These are phyloP conservation scores for Orthosia gothica DNA, from an alignment of 2,888 invertebrate genomes.

Conservation along the genomic window DNA sequence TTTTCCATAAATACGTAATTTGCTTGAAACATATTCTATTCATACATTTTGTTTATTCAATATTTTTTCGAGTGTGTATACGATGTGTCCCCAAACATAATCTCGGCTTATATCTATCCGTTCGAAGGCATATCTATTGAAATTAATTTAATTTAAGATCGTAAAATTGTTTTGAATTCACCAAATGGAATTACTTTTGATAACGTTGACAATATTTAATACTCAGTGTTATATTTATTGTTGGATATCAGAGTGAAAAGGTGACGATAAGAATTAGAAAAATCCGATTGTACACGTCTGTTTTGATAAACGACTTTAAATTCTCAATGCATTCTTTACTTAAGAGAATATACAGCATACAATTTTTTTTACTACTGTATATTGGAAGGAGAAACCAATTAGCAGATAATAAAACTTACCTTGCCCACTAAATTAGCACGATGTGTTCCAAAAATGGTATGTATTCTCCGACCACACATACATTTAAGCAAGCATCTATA, in stretches of 20 bases:
- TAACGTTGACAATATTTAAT: constrained; percentile 63
- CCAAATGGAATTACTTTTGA: constrained; percentile 66
- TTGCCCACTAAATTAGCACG: constrained; percentile 31
- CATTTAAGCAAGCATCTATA: constrained; percentile 14
- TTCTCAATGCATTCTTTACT: not conserved
- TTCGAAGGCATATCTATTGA: constrained; percentile 67
- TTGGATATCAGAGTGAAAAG: constrained; percentile 46
- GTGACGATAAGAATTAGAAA: constrained; percentile 42
- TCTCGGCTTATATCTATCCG: constrained; percentile 72
- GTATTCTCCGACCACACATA: not conserved
- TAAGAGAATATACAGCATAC: not conserved
- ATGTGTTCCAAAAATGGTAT: constrained; percentile 10
- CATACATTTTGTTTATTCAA: constrained; percentile 84
- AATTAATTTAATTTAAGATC: constrained; percentile 76
- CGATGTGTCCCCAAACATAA: constrained; percentile 71
- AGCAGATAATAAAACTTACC: constrained; percentile 19
- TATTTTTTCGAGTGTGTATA: constrained; percentile 80
- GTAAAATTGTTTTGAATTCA: constrained; percentile 70
- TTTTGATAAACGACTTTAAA: not conserved
- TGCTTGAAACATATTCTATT: constrained; percentile 80
- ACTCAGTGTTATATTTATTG: constrained; percentile 62
- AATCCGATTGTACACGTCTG: constrained; percentile 8
- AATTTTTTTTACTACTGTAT: not conserved
- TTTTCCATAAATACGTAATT: constrained; percentile 86
- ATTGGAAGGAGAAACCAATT: constrained; percentile 17